Base-by-base conservation (phyloP, 2,797 vertebrate genomes). In the Alauda arvensis region DNA sequence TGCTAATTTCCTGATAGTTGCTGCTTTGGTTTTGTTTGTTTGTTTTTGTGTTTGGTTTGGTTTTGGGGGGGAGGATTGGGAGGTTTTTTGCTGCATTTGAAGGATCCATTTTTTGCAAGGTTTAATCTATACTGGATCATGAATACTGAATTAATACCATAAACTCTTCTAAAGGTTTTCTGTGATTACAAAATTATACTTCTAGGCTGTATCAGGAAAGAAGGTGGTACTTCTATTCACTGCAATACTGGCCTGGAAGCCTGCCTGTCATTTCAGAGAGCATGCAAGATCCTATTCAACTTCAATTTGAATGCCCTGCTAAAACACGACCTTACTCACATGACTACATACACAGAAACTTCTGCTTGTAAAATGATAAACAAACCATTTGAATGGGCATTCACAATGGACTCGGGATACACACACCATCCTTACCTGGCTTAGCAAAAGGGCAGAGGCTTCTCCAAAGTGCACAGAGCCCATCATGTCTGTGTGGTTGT, bases 381-480 rank as follows among this genome's bases (percentile, higher is more conserved):
- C 12, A 85, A 86, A 49, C 15, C 25, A 48, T 52, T 26, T 87
- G 48, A 83, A 48, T 0, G 0, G 23, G 19, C 31, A 33, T 70
- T 89, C 65, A 51, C 53, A 31, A 12, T 17, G 49, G 61, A 40
- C 40, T 29, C 48, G 43, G 43, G 76, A 53, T 23, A 40, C 31
- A 57, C 25, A 45, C 8, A 5, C 8, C 61, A 79, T 46, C 53
- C 9, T 72, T 86, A 93, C 87, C 92, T 83, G n/a, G 60, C 75
- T 70, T 29, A 52, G 46, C 29, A 63, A 68, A 70, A 86, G 80
- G 33, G 46, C 42, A 87, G 46, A 91, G 89, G 23, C n/a, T 78
- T 83, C 82, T 88, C 66, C 70, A 46, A 63, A 76, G 49, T 13
- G 40, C 39, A 33, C 11, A 26, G 43, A 77, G 14, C 19, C 34